These are phyloP conservation scores for Cotesia chilonis DNA, from an alignment of 1,140 invertebrate species.

Conservation along the genomic window DNA sequence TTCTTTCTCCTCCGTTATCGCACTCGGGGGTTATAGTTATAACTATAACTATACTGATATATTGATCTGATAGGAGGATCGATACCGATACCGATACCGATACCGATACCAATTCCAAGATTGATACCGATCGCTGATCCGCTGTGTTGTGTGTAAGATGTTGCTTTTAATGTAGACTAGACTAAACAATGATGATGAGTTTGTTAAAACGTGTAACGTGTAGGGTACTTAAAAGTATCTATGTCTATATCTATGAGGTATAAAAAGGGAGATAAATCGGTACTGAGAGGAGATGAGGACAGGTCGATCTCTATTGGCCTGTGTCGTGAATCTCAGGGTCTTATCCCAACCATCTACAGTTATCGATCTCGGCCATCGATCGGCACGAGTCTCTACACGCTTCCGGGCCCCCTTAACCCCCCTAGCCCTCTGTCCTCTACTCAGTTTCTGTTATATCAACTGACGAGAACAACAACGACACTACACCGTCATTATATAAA, in stretches of 20 bases:
- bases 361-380: constrained; percentile 27
- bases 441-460: too few relatives aligned
- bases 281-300: constrained; percentile 4
- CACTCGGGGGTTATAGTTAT: neutral
- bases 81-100: neutral
- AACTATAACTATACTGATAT: neutral
- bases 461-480: too few relatives aligned
- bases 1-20: constrained; percentile 18
- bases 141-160: too few relatives aligned
- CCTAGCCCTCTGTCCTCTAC: neutral
- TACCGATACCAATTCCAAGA: neutral
- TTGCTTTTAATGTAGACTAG: too few relatives aligned
- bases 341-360: constrained; percentile 5
- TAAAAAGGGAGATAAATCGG: neutral
- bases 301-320: constrained; percentile 10
- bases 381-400: constrained; percentile 16
- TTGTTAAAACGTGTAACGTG: too few relatives aligned
- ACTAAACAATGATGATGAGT: constrained; percentile 2
- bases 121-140: neutral
- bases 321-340: constrained; percentile 13
- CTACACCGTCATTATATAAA: too few relatives aligned
- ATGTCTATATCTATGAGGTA: neutral
- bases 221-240: neutral
- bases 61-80: neutral
- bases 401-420: constrained; percentile 3